Percentiles rank a stretch among this genome's conserved stretches.
These are phyloP conservation scores for Bubo scandiacus DNA, from an alignment of 2,113 vertebrate species.

Conservation along the genomic window DNA sequence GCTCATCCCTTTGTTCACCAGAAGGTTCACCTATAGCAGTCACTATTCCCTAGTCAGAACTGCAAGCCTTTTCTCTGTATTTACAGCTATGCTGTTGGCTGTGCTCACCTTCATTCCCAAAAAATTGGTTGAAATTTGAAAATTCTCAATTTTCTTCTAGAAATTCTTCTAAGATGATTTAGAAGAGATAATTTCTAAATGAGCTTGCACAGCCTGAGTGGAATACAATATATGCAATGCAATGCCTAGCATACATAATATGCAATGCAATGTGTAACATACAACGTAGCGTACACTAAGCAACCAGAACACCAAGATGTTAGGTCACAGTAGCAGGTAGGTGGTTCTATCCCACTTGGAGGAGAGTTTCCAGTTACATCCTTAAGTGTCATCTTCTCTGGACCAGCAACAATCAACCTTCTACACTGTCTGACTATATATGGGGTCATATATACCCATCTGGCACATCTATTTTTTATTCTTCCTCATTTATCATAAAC, in stretches of 20 bases:
- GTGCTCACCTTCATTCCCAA: background rate
- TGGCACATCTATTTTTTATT: background rate
- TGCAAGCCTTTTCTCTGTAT: background rate
- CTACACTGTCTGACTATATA: background rate
- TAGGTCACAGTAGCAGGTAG: background rate
- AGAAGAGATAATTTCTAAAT: background rate
- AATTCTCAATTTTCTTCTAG: background rate
- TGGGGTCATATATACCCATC: background rate
- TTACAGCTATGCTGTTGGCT: background rate
- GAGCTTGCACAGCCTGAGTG: background rate
- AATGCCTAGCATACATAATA: background rate
- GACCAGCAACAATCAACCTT: background rate
- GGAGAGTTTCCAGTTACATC: background rate
- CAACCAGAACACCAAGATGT: background rate
- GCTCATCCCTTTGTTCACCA: background rate
- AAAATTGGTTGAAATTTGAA: background rate
- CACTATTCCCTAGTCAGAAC: background rate
- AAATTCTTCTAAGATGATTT: background rate
- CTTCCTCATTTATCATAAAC: background rate
- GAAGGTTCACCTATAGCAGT: background rate
- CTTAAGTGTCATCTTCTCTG: background rate
- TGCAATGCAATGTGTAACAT: too few relatives aligned
- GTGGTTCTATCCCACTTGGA: background rate
- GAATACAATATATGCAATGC: background rate
- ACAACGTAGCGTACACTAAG: background rate